A percentile compares a stretch with the other conserved stretches of the same genome.
Conservation (phyloP, 2,888 invertebrate species). For the Aphodius sticticus region DNA sequence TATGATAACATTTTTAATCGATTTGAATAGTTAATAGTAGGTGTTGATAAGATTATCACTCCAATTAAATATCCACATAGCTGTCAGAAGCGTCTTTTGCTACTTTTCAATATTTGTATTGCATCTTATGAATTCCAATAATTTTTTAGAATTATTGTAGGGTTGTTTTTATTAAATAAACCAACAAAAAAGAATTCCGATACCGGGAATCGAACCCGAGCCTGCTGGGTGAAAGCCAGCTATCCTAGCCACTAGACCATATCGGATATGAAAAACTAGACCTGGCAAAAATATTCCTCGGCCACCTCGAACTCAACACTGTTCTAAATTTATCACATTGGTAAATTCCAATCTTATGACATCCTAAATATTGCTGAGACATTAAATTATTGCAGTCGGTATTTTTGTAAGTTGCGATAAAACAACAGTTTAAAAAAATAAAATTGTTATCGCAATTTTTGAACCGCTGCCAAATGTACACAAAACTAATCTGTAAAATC, state of each 20-base stretch:
- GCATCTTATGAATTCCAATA: too few relatives aligned
- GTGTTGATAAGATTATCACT: background rate
- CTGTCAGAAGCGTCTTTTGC: too few relatives aligned
- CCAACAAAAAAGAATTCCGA: constrained; percentile 61
- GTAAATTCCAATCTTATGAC: background rate
- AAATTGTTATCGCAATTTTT: background rate
- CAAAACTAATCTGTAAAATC: background rate
- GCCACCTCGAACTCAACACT: background rate
- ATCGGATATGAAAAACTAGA: constrained; percentile 58
- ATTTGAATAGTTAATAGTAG: background rate
- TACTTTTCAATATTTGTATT: too few relatives aligned
- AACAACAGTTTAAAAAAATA: background rate
- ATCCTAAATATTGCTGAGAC: background rate
- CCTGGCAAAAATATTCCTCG: background rate
- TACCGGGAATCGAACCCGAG: constrained; percentile 79
- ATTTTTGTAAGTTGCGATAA: background rate
- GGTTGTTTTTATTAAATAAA: background rate
- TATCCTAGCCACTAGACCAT: constrained; percentile 77
- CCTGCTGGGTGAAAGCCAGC: constrained; percentile 78
- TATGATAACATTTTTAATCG: background rate
- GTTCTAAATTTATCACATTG: background rate
- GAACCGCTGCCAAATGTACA: background rate
- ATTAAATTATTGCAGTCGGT: too few relatives aligned
- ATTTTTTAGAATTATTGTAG: background rate
- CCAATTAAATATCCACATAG: background rate